These are phyloP conservation scores for Coracopsis vasa DNA, from an alignment of 2,113 vertebrate genomes.

Conservation along the genomic window DNA sequence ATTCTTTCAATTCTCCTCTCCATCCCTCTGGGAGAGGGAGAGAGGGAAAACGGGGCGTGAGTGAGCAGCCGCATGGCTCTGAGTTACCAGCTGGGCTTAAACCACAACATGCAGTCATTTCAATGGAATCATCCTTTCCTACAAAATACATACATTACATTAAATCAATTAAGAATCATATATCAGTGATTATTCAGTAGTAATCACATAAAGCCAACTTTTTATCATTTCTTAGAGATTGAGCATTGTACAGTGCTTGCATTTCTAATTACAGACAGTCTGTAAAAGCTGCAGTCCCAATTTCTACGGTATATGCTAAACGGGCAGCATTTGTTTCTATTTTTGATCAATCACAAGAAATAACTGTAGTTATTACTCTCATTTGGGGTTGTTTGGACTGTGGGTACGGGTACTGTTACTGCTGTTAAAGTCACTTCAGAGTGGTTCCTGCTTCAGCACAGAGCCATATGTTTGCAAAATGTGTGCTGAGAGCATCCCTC, in stretches of 20 bases:
- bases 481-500: background rate
- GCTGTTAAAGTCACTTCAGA: background rate
- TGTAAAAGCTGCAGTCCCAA: conserved; percentile 32
- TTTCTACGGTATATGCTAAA: background rate
- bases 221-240: conserved; percentile 42
- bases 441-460: background rate
- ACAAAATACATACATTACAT: conserved; percentile 15
- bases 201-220: conserved; percentile 45
- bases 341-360: conserved; percentile 1
- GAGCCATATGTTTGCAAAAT: background rate
- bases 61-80: background rate
- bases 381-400: background rate
- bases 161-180: conserved; percentile 46
- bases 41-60: background rate
- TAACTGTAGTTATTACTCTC: conserved; percentile 17
- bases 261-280: conserved; percentile 58
- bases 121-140: background rate
- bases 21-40: background rate
- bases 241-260: conserved; percentile 6
- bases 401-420: background rate
- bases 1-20: background rate
- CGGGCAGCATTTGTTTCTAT: conserved; percentile 13
- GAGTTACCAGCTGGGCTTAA: background rate
- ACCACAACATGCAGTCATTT: background rate
- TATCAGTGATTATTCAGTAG: conserved; percentile 32